phyloP scores from a whole-genome alignment of 1,140 invertebrate species.

The Aphelinus atriplicis region DNA sequence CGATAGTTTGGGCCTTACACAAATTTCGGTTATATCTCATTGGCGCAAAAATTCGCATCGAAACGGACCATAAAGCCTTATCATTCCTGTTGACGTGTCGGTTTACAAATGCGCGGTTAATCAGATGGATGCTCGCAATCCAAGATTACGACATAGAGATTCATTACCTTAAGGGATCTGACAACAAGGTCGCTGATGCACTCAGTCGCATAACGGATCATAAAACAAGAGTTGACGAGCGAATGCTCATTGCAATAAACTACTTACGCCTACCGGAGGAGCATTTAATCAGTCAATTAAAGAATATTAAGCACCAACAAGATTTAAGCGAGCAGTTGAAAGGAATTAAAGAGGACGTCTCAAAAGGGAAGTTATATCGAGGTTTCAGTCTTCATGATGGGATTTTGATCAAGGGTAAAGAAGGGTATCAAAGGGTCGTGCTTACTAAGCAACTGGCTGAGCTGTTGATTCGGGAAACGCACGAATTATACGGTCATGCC shows the following conservation, averaged over 20 bases:
- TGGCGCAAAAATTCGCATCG: constrained; percentile 53
- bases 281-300: neutral
- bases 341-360: too few species aligned
- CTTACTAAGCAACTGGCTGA: too few species aligned
- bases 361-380: too few species aligned
- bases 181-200: constrained; percentile 47
- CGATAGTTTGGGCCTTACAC: constrained; percentile 53
- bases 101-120: constrained; percentile 20
- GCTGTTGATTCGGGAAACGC: neutral
- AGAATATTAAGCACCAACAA: too few species aligned
- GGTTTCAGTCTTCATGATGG: too few species aligned
- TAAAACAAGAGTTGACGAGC: neutral
- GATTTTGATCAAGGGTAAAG: too few species aligned
- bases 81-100: constrained; percentile 51
- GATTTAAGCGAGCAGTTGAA: too few species aligned
- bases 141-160: constrained; percentile 44
- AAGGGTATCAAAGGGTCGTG: too few species aligned
- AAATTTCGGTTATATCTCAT: constrained; percentile 55
- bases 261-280: too few species aligned
- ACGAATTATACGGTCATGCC: neutral
- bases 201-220: constrained; percentile 15
- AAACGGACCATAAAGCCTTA: constrained; percentile 60
- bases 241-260: neutral
- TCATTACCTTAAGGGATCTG: constrained; percentile 42
- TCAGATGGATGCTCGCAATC: constrained; percentile 41